A percentile compares a stretch with the other conserved stretches of the same genome.
These are phyloP conservation scores for Pelvicachromis taeniatus DNA, from an alignment of 2,113 vertebrate genomes.

Conservation along the genomic window DNA sequence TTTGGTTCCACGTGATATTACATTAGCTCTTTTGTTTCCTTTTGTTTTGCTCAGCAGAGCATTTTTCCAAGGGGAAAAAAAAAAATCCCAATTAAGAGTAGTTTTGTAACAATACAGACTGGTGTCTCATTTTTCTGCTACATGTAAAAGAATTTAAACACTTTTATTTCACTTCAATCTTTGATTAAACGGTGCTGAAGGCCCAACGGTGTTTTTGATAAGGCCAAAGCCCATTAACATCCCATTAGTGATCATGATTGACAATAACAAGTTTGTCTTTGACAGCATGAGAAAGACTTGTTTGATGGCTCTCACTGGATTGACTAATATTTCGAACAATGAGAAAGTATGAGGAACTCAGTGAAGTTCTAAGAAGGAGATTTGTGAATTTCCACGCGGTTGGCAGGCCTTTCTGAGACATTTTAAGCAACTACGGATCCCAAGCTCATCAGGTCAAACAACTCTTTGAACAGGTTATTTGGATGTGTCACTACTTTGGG, in stretches of 20 bases:
- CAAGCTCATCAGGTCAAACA: background rate
- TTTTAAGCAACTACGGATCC: background rate
- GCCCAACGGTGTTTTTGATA: background rate
- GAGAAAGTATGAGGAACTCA: fast-evolving
- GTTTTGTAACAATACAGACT: background rate
- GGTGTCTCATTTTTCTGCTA: background rate
- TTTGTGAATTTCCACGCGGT: background rate
- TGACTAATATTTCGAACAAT: fast-evolving
- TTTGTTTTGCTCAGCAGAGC: background rate
- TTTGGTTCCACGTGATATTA: background rate
- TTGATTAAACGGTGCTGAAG: background rate
- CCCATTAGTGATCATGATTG: background rate
- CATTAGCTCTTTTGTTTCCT: background rate
- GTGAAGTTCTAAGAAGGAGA: background rate
- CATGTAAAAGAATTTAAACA: fast-evolving
- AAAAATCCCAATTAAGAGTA: background rate
- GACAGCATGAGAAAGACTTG: background rate
- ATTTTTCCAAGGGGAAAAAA: background rate
- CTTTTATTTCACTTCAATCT: background rate
- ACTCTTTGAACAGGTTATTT: background rate
- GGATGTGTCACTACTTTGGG: background rate
- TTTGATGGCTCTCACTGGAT: background rate
- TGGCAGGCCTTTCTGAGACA: background rate
- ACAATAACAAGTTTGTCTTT: background rate
- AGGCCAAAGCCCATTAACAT: background rate